phyloP scores from a whole-genome alignment of 1,140 invertebrate species.

The Aethina tumida region DNA sequence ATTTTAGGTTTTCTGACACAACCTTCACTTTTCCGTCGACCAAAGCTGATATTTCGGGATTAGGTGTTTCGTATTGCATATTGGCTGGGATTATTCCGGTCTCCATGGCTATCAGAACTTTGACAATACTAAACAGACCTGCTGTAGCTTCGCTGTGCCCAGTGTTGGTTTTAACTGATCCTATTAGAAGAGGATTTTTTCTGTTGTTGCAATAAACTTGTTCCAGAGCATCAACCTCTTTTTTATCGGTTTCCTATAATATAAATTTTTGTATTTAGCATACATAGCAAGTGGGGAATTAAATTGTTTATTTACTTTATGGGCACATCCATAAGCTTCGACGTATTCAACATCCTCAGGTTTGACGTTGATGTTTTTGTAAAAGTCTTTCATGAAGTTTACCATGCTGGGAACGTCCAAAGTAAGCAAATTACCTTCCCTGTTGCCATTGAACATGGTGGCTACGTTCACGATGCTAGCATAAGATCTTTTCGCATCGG shows the following conservation, averaged over 20 bases:
- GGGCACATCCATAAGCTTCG: constrained; percentile 57
- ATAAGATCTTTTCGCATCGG: constrained; percentile 68
- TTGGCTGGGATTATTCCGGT: constrained; percentile 58
- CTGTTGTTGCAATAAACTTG: constrained; percentile 42
- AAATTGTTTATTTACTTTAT: constrained; percentile 23
- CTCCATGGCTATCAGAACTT: constrained; percentile 60
- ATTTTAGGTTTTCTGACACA: constrained; percentile 50
- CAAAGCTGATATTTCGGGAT: constrained; percentile 55
- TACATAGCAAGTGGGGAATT: not conserved
- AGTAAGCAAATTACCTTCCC: constrained; percentile 42
- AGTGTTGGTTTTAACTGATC: constrained; percentile 68
- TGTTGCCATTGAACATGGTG: constrained; percentile 53
- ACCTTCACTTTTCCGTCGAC: constrained; percentile 52
- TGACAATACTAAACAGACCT: constrained; percentile 37
- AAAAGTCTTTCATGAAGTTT: constrained; percentile 45
- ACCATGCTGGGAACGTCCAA: constrained; percentile 42
- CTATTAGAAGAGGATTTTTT: constrained; percentile 53
- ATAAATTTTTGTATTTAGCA: constrained; percentile 4
- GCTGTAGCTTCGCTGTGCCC: constrained; percentile 66
- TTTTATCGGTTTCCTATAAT: constrained; percentile 26
- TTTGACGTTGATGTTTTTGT: constrained; percentile 49
- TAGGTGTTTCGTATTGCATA: constrained; percentile 58
- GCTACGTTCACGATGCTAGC: constrained; percentile 49
- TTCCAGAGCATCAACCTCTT: constrained; percentile 40
- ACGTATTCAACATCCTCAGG: constrained; percentile 56